These are phyloP conservation scores for Athalia circularis DNA, from an alignment of 2,888 invertebrate species.

Conservation along the genomic window DNA sequence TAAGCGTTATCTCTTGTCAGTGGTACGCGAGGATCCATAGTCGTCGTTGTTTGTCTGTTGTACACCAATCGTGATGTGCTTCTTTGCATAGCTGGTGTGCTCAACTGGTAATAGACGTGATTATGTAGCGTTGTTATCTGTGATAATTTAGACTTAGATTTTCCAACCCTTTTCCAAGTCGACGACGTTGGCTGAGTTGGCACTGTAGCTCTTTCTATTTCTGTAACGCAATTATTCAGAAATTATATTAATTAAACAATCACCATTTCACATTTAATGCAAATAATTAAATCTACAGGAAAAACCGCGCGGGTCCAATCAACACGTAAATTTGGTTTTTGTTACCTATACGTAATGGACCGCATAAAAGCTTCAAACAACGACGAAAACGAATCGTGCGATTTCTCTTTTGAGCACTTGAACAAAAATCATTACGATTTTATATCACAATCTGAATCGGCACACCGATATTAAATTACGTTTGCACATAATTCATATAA, in stretches of 20 bases:
- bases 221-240: slow-evolving; percentile 54
- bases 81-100: slow-evolving; percentile 67
- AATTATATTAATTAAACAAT: not conserved
- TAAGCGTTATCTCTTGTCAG: slow-evolving; percentile 66
- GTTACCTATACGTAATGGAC: too few relatives aligned
- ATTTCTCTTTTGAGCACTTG: too few relatives aligned
- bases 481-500: too few relatives aligned
- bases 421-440: too few relatives aligned
- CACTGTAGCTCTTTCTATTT: slow-evolving; percentile 62
- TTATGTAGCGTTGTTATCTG: slow-evolving; percentile 60
- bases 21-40: slow-evolving; percentile 63
- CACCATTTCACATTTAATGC: not conserved
- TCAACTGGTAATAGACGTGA: slow-evolving; percentile 63
- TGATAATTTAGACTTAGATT: slow-evolving; percentile 57
- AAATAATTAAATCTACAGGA: too few relatives aligned
- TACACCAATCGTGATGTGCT: slow-evolving; percentile 63
- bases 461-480: too few relatives aligned
- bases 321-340: too few relatives aligned
- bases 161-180: slow-evolving; percentile 60
- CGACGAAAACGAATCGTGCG: too few relatives aligned
- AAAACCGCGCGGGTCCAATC: too few relatives aligned
- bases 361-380: too few relatives aligned
- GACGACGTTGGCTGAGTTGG: slow-evolving; percentile 61
- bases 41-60: slow-evolving; percentile 63
- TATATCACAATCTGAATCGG: too few relatives aligned